phyloP scores from a whole-genome alignment of 2,113 vertebrate genomes.

The Chloebia gouldiae region DNA sequence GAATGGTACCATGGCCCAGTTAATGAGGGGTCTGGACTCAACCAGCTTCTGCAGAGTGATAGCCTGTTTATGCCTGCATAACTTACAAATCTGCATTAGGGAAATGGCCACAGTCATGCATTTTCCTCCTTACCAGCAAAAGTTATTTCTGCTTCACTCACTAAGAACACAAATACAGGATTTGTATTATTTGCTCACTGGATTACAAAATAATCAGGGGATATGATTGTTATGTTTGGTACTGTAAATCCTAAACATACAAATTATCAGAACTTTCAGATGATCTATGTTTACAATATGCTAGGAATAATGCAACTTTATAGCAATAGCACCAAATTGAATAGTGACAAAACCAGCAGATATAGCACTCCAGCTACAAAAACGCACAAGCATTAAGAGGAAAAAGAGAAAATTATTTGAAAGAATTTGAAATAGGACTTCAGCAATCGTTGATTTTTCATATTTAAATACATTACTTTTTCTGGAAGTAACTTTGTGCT shows the following conservation, averaged over 20 bases:
- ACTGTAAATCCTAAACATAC: neutral
- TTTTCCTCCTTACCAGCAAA: neutral
- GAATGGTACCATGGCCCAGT: neutral
- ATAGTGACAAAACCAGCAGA: constrained; percentile 14
- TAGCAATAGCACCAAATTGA: neutral
- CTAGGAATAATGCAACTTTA: neutral
- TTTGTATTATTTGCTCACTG: neutral
- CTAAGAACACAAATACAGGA: neutral
- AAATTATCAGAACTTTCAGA: constrained; percentile 14
- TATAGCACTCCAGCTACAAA: neutral
- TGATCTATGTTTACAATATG: neutral
- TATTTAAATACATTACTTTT: constrained; percentile 22
- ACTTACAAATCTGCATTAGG: neutral
- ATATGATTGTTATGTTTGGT: neutral
- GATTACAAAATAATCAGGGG: constrained; percentile 12
- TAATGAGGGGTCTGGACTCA: neutral
- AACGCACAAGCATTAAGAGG: neutral
- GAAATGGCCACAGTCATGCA: neutral
- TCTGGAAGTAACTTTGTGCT: constrained; percentile 24
- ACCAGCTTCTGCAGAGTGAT: neutral
- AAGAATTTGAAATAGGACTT: constrained; percentile 25
- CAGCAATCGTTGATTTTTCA: neutral
- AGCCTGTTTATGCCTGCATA: neutral
- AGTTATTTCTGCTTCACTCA: neutral
- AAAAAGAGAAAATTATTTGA: neutral